These are phyloP conservation scores for Lordiphosa fenestrarum DNA, from an alignment of 2,888 invertebrate species.

Conservation along the genomic window DNA sequence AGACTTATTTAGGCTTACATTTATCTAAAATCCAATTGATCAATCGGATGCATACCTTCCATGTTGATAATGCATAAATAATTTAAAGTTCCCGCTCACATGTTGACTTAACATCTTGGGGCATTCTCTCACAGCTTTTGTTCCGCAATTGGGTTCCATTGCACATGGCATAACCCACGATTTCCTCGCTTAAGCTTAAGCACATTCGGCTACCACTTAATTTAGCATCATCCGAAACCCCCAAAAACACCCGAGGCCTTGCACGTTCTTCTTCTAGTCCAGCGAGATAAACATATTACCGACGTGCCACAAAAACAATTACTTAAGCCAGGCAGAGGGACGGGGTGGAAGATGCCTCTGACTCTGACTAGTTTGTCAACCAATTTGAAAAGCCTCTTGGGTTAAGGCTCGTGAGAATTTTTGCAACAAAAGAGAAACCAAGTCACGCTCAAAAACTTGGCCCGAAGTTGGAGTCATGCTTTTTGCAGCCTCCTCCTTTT, in stretches of 20 bases:
- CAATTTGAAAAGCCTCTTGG: conserved; percentile 53
- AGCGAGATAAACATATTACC: conserved; percentile 56
- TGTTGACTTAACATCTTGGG: too few relatives aligned
- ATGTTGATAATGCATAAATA: too few relatives aligned
- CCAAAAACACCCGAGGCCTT: conserved; percentile 42
- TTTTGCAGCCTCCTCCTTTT: too few relatives aligned
- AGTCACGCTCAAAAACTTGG: conserved; percentile 65
- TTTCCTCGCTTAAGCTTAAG: conserved; percentile 9
- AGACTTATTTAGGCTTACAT: too few relatives aligned
- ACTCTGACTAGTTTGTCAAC: conserved; percentile 50
- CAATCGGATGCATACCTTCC: too few relatives aligned
- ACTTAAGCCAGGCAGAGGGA: conserved; percentile 33
- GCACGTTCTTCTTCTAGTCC: conserved; percentile 46
- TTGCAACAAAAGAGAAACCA: conserved; percentile 39
- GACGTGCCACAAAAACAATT: conserved; percentile 55
- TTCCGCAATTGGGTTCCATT: too few relatives aligned
- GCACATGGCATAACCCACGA: too few relatives aligned
- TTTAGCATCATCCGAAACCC: conserved; percentile 40
- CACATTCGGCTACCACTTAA: conserved; percentile 66
- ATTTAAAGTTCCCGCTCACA: too few relatives aligned
- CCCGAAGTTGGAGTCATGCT: conserved; percentile 8
- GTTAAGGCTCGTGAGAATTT: conserved; percentile 68
- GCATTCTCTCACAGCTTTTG: too few relatives aligned
- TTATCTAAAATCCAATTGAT: too few relatives aligned
- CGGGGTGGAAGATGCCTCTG: not conserved